Percentiles rank a stretch among this genome's conserved stretches.
phyloP scores from a whole-genome alignment of 2,113 vertebrate species.

The Ictalurus furcatus region DNA sequence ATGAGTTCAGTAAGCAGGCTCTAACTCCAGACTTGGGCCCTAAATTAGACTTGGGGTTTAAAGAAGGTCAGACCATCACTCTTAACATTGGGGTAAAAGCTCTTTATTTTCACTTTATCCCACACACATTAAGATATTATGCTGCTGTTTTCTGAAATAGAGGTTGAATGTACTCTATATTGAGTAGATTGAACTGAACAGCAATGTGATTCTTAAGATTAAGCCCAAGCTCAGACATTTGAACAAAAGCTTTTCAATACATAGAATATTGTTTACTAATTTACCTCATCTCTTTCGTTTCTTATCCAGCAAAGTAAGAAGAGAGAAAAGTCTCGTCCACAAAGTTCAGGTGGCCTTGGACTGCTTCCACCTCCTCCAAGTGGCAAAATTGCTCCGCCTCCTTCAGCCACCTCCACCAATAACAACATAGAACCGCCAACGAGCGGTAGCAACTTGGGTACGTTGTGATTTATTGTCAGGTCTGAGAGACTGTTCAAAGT shows the following conservation, averaged over 20 bases:
- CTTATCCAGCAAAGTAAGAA: conserved; percentile 79
- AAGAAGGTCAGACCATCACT: conserved; percentile 97
- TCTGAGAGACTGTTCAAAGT: neutral
- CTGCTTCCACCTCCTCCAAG: conserved; percentile 90
- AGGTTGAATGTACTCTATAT: neutral
- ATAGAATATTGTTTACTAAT: neutral
- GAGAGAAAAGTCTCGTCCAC: conserved; percentile 82
- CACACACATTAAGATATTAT: neutral
- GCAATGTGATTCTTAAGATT: neutral
- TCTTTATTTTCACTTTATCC: neutral
- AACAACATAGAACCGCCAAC: conserved; percentile 74
- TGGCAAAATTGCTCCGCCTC: conserved; percentile 78
- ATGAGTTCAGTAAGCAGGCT: conserved; percentile 85
- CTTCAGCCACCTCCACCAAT: conserved; percentile 74
- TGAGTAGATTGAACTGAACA: neutral
- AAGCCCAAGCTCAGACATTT: neutral
- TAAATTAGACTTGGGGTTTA: conserved; percentile 93
- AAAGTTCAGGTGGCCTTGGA: conserved; percentile 79
- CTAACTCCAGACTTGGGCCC: conserved; percentile 83
- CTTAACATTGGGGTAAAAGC: conserved; percentile 89
- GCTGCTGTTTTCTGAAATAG: neutral
- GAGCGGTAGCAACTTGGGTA: conserved; percentile 72
- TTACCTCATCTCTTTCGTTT: neutral
- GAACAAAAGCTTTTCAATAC: neutral
- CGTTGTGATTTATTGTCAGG: conserved; percentile 33